Percentiles rank a stretch among this genome's conserved stretches.
Conservation (phyloP, 2,797 vertebrate genomes). For the Gila robusta region DNA sequence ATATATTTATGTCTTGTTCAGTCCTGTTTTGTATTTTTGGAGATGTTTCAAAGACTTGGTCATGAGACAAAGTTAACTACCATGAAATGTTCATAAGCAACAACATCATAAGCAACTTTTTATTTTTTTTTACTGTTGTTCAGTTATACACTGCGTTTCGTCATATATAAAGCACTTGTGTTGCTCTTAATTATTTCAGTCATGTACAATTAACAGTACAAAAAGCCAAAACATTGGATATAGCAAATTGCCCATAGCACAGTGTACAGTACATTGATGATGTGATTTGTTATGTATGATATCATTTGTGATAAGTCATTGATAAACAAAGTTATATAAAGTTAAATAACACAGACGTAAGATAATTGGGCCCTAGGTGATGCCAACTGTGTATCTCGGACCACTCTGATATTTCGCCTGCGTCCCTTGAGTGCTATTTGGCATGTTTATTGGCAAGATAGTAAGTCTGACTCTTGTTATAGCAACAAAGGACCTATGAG, state of each 20-base stretch:
- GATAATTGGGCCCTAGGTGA: constrained; percentile 9
- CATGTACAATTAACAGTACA: background rate
- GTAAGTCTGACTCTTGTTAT: background rate
- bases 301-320: background rate
- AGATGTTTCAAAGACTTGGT: too few species aligned
- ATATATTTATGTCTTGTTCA: too few species aligned
- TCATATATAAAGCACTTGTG: background rate
- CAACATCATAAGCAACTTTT: background rate
- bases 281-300: background rate
- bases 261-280: background rate
- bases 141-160: background rate
- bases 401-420: background rate
- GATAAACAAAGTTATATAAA: background rate
- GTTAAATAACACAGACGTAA: background rate
- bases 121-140: background rate
- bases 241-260: background rate
- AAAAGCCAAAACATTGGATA: too few species aligned
- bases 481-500: background rate
- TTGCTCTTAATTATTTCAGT: background rate
- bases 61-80: too few species aligned
- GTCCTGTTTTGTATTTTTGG: too few species aligned
- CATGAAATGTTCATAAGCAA: background rate
- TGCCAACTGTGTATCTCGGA: background rate
- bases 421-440: constrained; percentile 12
- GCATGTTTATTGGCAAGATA: background rate